phyloP scores from a whole-genome alignment of 2,113 vertebrate genomes.

The Chaetops frenatus region DNA sequence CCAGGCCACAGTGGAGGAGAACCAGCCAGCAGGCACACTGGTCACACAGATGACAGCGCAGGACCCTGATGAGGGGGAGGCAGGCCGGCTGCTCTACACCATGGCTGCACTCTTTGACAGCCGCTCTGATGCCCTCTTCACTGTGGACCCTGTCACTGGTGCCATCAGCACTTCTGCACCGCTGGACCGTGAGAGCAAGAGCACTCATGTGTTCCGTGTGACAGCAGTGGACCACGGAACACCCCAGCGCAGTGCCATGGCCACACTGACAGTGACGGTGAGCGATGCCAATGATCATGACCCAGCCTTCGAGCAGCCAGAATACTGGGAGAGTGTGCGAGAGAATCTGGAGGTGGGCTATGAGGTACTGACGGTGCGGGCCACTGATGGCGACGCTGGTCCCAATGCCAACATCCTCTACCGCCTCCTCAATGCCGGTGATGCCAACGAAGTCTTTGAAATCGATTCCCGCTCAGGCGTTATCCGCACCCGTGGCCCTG shows the following conservation, averaged over 20 bases:
- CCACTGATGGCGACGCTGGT: constrained; percentile 86
- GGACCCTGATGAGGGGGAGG: constrained; percentile 85
- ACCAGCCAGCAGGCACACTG: constrained; percentile 78
- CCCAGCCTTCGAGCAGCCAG: constrained; percentile 88
- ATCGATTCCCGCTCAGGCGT: constrained; percentile 90
- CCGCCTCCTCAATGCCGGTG: constrained; percentile 78
- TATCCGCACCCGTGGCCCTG: constrained; percentile 85
- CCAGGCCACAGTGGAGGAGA: constrained; percentile 89
- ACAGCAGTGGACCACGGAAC: constrained; percentile 80
- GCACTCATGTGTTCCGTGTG: constrained; percentile 89
- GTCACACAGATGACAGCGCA: constrained; percentile 81
- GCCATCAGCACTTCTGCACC: constrained; percentile 78
- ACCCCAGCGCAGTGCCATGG: constrained; percentile 86
- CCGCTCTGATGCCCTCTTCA: constrained; percentile 85
- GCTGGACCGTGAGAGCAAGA: constrained; percentile 90
- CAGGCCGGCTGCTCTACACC: constrained; percentile 82
- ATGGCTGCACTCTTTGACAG: constrained; percentile 94
- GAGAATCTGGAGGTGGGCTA: constrained; percentile 96
- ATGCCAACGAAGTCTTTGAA: constrained; percentile 82
- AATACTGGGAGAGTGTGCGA: constrained; percentile 90
- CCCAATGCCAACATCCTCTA: constrained; percentile 92
- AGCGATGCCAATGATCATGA: constrained; percentile 88
- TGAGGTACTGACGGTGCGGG: constrained; percentile 90
- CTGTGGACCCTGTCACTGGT: constrained; percentile 78
- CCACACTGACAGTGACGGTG: constrained; percentile 86